These are phyloP conservation scores for Anolis apletophallus DNA, from an alignment of 2,797 vertebrate genomes.

Conservation along the genomic window DNA sequence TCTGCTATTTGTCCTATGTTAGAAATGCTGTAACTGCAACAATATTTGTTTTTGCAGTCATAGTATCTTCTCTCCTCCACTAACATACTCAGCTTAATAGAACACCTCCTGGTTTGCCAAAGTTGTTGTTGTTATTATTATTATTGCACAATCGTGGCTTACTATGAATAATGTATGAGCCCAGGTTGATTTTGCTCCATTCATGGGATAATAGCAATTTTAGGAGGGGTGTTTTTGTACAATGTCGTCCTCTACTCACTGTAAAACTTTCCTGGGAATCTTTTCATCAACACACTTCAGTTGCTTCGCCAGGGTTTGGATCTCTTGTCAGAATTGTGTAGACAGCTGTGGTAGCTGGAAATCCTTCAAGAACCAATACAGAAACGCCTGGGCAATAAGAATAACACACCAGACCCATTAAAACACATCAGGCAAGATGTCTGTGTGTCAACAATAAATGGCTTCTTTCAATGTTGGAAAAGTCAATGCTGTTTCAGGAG, in stretches of 20 bases:
- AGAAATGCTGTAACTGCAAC: too few species aligned
- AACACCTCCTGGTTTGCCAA: not conserved
- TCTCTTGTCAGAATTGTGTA: constrained; percentile 63
- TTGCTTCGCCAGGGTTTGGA: constrained; percentile 49
- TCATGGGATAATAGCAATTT: not conserved
- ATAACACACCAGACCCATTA: constrained; percentile 38
- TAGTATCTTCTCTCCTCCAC: not conserved
- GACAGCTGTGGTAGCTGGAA: constrained; percentile 41
- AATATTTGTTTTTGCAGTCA: not conserved
- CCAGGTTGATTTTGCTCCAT: not conserved
- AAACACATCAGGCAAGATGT: constrained; percentile 5
- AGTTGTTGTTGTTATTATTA: too few species aligned
- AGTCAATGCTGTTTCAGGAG: not conserved
- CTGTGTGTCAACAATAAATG: not conserved
- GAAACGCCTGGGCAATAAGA: constrained; percentile 36
- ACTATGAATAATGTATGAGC: not conserved
- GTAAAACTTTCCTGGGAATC: not conserved
- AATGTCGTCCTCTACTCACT: not conserved
- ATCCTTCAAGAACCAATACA: constrained; percentile 60
- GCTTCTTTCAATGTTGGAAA: constrained; percentile 28
- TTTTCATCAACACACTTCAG: constrained; percentile 56
- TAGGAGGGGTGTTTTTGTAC: not conserved
- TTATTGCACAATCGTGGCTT: too few species aligned
- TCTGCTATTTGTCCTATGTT: too few species aligned
- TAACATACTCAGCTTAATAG: not conserved